Evolutionary conservation across 2,888 invertebrate species (phyloP).

Genomic region (Dicranocentrus wangi): DNA sequence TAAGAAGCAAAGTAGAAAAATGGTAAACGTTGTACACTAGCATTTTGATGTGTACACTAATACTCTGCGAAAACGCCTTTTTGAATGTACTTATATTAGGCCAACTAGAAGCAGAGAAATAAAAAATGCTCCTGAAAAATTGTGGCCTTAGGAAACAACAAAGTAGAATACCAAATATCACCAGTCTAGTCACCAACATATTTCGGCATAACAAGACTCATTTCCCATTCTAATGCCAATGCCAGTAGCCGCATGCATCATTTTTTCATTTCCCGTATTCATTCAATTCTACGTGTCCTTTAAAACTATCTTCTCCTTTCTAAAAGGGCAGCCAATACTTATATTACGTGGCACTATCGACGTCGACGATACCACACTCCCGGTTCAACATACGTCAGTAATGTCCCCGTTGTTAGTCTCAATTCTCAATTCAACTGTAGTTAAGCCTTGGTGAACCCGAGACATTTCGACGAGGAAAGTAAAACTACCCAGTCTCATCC

Average conservation of each 20-base stretch:
- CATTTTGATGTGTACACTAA: neutral
- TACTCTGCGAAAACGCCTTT: neutral
- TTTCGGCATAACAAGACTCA: too few species aligned
- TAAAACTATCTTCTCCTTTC: neutral
- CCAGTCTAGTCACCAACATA: neutral
- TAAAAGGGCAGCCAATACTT: neutral
- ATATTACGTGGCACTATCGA: too few species aligned
- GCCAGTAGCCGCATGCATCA: too few species aligned
- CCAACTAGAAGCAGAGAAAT: neutral
- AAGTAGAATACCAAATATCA: neutral
- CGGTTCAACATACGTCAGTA: neutral
- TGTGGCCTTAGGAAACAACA: neutral
- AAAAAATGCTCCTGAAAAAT: neutral
- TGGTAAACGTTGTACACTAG: too few species aligned
- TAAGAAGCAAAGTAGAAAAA: neutral
- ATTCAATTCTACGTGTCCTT: too few species aligned
- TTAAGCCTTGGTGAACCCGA: too few species aligned
- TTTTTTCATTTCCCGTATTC: neutral
- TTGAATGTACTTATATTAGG: neutral
- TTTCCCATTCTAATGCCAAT: too few species aligned
- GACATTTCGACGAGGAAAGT: too few species aligned
- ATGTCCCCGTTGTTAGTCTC: neutral
- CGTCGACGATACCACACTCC: too few species aligned
- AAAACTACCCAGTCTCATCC: neutral
- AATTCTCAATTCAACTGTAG: too few species aligned